Evolutionary conservation across 2,797 vertebrate genomes (phyloP), one percentile per base, ranked within the genome.

Genomic region (Cheirogaleus major): DNA sequence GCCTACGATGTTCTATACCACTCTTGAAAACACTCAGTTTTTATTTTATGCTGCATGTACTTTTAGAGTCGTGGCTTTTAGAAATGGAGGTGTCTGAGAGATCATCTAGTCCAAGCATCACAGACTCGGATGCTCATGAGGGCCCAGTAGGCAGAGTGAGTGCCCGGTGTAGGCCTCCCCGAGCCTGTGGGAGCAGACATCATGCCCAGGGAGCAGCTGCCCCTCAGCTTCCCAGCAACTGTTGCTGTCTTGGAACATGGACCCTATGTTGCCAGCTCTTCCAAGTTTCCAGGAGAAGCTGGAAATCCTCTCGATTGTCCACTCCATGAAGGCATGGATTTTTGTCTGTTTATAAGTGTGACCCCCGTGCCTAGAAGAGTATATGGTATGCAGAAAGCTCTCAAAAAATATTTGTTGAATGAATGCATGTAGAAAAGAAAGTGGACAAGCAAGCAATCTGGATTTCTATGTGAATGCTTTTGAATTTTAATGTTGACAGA

Each of bases 401-500:
- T 78, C 50, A 61, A 7, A 35, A 45, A 76, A 0, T 35, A 65
- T 45, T 73, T 89, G 38, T 50, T 57, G 17, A 91, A 72, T 35
- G 22, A 84, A 45, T 72, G 17, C n/a, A n/a, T 10, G 27, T 23
- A 45, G 45, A 67, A 90, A 83, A 90, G 43, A 69, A 67, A 76
- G 76, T 13, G 57, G 35, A 22, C 7, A 93, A 27, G 57, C 15
- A 69, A 72, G 27, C 70, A 57, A 69, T 32, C 27, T 75, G 20
- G 27, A 52, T 59, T 89, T 76, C 61, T 43, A 79, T 22, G 45
- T 43, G 52, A 52, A 45, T 57, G n/a, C 2, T 87, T 65, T 76
- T 92, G 35, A 67, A 35, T 92, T 38, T 32, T 76, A 87, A 85
- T 57, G 22, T 75, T 84, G 35, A 90, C 22, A 92, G 61, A 50